These are phyloP conservation scores for Stratiomys singularior DNA, from an alignment of 2,888 invertebrate species.

Conservation along the genomic window DNA sequence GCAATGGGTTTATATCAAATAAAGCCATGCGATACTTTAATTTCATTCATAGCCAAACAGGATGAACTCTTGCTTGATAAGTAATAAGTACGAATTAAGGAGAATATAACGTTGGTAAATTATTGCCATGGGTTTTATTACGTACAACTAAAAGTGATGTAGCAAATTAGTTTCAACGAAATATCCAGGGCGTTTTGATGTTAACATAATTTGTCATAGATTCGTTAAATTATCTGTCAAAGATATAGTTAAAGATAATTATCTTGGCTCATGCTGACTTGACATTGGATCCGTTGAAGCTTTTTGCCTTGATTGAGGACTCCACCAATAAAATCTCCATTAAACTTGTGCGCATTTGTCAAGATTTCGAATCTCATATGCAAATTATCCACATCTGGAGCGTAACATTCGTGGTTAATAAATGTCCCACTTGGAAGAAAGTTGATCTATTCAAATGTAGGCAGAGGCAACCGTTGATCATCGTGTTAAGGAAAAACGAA, in stretches of 20 bases:
- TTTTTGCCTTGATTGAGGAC: not conserved
- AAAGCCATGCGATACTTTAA: too few relatives aligned
- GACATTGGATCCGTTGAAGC: constrained; percentile 8
- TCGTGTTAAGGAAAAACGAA: not conserved
- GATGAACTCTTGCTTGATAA: too few relatives aligned
- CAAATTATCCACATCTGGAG: constrained; percentile 38
- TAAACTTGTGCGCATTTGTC: constrained; percentile 13
- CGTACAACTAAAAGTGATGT: too few relatives aligned
- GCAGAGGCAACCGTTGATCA: not conserved
- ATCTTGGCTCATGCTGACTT: constrained; percentile 30
- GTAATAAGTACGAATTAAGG: too few relatives aligned
- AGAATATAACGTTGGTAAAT: too few relatives aligned
- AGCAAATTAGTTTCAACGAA: not conserved
- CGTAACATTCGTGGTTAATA: constrained; percentile 30
- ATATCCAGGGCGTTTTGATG: not conserved
- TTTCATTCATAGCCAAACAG: too few relatives aligned
- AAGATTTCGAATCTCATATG: constrained; percentile 35
- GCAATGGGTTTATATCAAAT: too few relatives aligned
- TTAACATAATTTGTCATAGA: constrained; percentile 36
- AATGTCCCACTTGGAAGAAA: not conserved
- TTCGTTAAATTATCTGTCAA: constrained; percentile 31
- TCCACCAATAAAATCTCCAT: constrained; percentile 20
- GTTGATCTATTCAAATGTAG: constrained; percentile 15
- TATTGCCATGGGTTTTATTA: too few relatives aligned
- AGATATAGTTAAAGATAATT: constrained; percentile 29